Percentiles rank a stretch among this genome's conserved stretches.
These are phyloP conservation scores for Austrofundulus limnaeus DNA, from an alignment of 2,113 vertebrate genomes.

Conservation along the genomic window DNA sequence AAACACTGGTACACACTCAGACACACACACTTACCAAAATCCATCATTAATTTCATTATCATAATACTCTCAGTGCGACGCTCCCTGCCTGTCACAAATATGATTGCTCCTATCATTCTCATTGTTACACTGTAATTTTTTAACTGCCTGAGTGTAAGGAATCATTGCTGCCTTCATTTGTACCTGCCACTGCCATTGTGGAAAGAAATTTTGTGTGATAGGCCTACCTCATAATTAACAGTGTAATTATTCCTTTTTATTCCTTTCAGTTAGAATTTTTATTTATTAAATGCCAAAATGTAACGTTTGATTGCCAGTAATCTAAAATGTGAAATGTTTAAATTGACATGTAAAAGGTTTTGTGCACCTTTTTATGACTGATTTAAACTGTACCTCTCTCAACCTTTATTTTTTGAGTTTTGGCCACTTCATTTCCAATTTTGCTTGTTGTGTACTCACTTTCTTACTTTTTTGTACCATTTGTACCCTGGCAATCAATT, in stretches of 20 bases:
- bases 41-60: slow-evolving; percentile 75
- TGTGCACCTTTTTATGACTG: too few relatives aligned
- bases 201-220: slow-evolving; percentile 41
- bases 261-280: slow-evolving; percentile 15
- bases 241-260: slow-evolving; percentile 38
- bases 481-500: too few relatives aligned
- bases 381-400: too few relatives aligned
- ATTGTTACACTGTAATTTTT: slow-evolving; percentile 58
- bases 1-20: slow-evolving; percentile 46
- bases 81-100: slow-evolving; percentile 68
- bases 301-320: slow-evolving; percentile 7
- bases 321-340: background rate
- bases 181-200: slow-evolving; percentile 42
- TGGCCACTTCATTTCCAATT: too few relatives aligned
- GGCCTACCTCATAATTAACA: slow-evolving; percentile 34
- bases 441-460: too few relatives aligned
- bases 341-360: too few relatives aligned
- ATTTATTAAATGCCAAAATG: background rate
- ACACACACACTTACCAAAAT: slow-evolving; percentile 60
- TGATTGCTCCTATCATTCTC: slow-evolving; percentile 66
- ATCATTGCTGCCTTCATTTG: slow-evolving; percentile 41
- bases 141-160: slow-evolving; percentile 56
- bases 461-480: too few relatives aligned
- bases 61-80: slow-evolving; percentile 67
- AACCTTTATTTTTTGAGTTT: too few relatives aligned